Base-by-base conservation (phyloP, 2,888 invertebrate genomes). In the Philaethria dido region DNA sequence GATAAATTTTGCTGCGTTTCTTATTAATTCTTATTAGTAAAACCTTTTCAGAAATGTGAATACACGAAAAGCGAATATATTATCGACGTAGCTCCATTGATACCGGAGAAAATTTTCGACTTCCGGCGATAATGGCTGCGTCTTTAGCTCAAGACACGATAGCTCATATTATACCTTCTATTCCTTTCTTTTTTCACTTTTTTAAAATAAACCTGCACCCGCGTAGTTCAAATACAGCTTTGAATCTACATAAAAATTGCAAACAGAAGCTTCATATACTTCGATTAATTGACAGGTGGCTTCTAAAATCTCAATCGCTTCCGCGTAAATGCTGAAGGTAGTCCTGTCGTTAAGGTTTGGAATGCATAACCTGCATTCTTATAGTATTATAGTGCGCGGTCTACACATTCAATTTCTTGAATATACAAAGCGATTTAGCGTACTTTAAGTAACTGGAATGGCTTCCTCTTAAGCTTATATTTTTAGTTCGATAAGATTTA, bases 1-100 rank as follows among this genome's bases (percentile, higher is more conserved):
- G 88, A 91, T 89, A 86, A 89, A 89, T 85, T 90, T 90, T 84
- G 92, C 92, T 92, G 91, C 89, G 91, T 91, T 92, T 92, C 89
- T 90, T 91, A 88, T 85, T 85, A 85, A 90, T 86, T 87, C 88
- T 88, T 89, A 85, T 87, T 92, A 91, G 90, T 85, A 84, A 72
- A 82, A 85, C 74, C 81, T 85, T 87, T 88, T 84, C 88, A 88
- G 84, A 84, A 82, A 87, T 92, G 92, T 92, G 90, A 89, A 91
- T 92, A 92, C 92, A 92, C 91, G 80, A 87, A 83, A 84, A 82
- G 81, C 84, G 85, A 85, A 81, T 81, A 84, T 82, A 79, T 84
- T 80, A 76, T 78, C 83, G 77, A 78, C 84, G 87, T 89, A 86
- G 86, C 83, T 73, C 76, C 79, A 84, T 84, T 84, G 83, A 82